A percentile compares a stretch with the other conserved stretches of the same genome.
phyloP scores from a whole-genome alignment of 2,888 invertebrate species.

The Drosophila lacicola region DNA sequence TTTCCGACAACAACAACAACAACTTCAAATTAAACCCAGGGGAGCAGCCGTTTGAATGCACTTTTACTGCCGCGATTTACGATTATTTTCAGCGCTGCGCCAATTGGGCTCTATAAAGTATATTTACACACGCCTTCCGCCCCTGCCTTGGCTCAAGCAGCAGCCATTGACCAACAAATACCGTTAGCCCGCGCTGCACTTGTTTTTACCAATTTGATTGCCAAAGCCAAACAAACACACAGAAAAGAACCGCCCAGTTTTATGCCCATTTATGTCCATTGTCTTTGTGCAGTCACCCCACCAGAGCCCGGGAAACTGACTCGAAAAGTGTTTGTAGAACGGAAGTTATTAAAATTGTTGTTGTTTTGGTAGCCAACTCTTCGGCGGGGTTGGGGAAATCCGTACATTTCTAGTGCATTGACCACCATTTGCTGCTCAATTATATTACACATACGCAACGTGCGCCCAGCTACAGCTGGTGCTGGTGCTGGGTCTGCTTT shows the following conservation, averaged over 20 bases:
- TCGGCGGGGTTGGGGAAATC: constrained; percentile 4
- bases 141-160: constrained; percentile 14
- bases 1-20: constrained; percentile 71
- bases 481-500: neutral
- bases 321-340: constrained; percentile 76
- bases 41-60: constrained; percentile 40
- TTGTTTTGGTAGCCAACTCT: constrained; percentile 54
- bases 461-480: constrained; percentile 26
- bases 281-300: constrained; percentile 65
- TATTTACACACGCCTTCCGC: constrained; percentile 37
- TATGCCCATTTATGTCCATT: constrained; percentile 42
- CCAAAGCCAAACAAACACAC: constrained; percentile 22
- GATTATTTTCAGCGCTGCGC: constrained; percentile 30
- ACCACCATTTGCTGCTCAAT: constrained; percentile 51
- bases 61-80: constrained; percentile 40
- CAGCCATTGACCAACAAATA: constrained; percentile 33
- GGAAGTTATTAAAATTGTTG: constrained; percentile 77
- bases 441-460: constrained; percentile 69
- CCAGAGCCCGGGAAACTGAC: constrained; percentile 15
- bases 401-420: constrained; percentile 53
- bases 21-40: constrained; percentile 29
- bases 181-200: constrained; percentile 56
- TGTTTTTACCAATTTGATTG: constrained; percentile 38
- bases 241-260: constrained; percentile 24
- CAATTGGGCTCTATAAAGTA: constrained; percentile 63